Conservation (phyloP, 2,888 invertebrate genomes). For the Atethmia centrago region DNA sequence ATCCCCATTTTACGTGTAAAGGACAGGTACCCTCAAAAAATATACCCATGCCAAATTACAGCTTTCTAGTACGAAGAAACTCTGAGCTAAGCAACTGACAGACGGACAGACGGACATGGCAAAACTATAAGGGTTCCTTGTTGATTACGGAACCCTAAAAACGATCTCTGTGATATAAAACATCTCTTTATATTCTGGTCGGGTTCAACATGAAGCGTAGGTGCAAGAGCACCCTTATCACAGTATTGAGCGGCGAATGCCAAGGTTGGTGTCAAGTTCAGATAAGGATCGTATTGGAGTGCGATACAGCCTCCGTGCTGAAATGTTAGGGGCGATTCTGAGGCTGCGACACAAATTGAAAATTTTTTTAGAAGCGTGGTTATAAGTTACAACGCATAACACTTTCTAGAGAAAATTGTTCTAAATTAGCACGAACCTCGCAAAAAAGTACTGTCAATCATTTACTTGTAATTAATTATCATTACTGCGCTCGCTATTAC, state of each 20-base stretch:
- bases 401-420: neutral
- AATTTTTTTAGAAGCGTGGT: neutral
- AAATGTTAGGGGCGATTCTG: conserved; percentile 10
- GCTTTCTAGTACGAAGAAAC: too few species aligned
- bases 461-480: neutral
- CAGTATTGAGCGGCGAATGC: conserved; percentile 46
- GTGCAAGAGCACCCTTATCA: conserved; percentile 53
- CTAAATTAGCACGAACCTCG: neutral
- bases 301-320: conserved; percentile 17
- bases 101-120: too few species aligned
- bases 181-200: conserved; percentile 14
- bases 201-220: conserved; percentile 7
- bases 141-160: neutral
- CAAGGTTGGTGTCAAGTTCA: conserved; percentile 46
- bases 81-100: too few species aligned
- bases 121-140: too few species aligned
- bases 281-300: conserved; percentile 43
- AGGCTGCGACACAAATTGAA: neutral
- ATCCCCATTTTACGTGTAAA: too few species aligned
- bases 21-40: too few species aligned
- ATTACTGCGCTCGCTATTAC: too few species aligned
- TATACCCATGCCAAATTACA: too few species aligned
- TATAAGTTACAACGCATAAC: neutral
- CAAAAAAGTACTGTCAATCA: neutral
- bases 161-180: neutral